phyloP scores from a whole-genome alignment of 2,797 vertebrate genomes.

The Amblyraja radiata region DNA sequence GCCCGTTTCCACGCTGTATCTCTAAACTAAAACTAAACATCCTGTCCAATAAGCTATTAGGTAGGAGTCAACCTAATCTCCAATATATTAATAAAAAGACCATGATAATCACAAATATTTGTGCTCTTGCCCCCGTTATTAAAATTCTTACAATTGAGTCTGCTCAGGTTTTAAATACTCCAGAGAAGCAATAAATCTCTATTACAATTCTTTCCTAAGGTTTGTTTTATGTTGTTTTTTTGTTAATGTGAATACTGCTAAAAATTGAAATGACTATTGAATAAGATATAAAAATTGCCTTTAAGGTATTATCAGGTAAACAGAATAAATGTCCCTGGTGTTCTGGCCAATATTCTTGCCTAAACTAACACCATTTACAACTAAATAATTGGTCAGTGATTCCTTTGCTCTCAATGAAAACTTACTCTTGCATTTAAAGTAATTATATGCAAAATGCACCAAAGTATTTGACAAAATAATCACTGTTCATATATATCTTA shows the following conservation, averaged over 20 bases:
- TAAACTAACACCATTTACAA: neutral
- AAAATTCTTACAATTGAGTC: neutral
- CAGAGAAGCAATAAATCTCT: neutral
- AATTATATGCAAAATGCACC: neutral
- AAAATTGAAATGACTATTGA: too few species aligned
- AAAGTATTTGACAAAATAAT: neutral
- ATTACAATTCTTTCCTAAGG: neutral
- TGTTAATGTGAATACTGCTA: neutral
- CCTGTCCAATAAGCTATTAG: neutral
- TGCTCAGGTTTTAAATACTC: neutral
- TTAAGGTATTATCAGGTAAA: neutral
- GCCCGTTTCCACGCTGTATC: too few species aligned
- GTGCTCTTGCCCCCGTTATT: neutral
- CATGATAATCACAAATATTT: neutral
- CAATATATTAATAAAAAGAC: neutral
- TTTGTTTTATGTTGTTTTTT: neutral
- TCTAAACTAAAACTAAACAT: too few species aligned
- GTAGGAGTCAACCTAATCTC: neutral
- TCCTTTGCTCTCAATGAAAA: neutral
- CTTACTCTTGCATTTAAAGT: neutral
- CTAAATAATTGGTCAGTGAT: neutral
- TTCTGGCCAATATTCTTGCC: neutral
- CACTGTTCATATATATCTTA: neutral
- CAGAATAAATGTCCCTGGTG: neutral
- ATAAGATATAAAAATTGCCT: neutral